Percentiles rank a stretch among this genome's conserved stretches.
Evolutionary conservation across 1,140 invertebrate genomes (phyloP).

Genomic region (Plutomurus gul): DNA sequence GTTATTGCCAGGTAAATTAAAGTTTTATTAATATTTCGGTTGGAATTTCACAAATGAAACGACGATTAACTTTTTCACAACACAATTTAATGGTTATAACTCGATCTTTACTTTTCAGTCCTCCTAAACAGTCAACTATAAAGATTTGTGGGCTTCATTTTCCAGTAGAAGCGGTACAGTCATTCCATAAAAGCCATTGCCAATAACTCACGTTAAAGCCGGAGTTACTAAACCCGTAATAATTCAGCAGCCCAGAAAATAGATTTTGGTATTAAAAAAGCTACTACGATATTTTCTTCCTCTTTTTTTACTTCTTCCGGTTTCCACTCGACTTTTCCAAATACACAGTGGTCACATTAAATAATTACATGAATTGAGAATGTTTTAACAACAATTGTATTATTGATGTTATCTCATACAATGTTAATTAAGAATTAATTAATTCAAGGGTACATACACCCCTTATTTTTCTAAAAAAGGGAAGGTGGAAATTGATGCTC

Average conservation of each 20-base stretch:
- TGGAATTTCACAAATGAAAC: slow-evolving; percentile 7
- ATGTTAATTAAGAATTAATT: too few species aligned
- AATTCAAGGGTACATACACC: too few species aligned
- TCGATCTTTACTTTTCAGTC: slow-evolving; percentile 61
- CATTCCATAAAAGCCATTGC: slow-evolving; percentile 74
- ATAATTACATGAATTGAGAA: too few species aligned
- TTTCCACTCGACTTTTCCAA: slow-evolving; percentile 2
- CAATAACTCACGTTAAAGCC: slow-evolving; percentile 65
- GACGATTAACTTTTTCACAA: not conserved
- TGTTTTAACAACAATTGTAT: too few species aligned
- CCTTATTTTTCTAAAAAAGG: too few species aligned
- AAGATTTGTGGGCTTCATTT: slow-evolving; percentile 82
- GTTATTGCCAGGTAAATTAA: slow-evolving; percentile 58
- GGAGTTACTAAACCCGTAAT: slow-evolving; percentile 65
- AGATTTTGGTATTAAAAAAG: slow-evolving; percentile 53
- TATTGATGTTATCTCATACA: too few species aligned
- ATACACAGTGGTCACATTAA: too few species aligned
- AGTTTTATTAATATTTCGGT: too few species aligned
- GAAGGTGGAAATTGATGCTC: too few species aligned
- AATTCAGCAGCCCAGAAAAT: slow-evolving; percentile 79
- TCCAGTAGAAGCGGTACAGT: slow-evolving; percentile 82
- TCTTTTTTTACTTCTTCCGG: not conserved
- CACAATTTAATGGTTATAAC: not conserved
- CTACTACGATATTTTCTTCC: not conserved
- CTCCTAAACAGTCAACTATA: slow-evolving; percentile 69